Base-by-base conservation (phyloP, 2,888 invertebrate species). In the Xanthorhoe spadicearia region DNA sequence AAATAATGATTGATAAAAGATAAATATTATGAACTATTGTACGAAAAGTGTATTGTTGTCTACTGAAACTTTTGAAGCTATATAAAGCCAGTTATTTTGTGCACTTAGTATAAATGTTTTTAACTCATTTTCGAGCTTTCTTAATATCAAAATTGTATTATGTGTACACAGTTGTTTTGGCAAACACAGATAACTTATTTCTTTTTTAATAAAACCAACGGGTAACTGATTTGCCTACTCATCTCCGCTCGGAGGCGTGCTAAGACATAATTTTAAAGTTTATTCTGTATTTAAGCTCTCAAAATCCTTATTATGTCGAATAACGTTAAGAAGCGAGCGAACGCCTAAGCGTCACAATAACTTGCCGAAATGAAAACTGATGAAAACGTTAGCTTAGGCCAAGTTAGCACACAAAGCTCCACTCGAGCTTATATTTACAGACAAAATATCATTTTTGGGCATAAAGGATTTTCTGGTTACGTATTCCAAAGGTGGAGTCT, bases 371-470 rank as follows among this genome's bases (percentile, higher is more conserved):
- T 63, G 61, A 68, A 65, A 67, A 56, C 64, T 69, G 72, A 72
- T 52, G 67, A 64, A 74, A 68, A 60, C 66, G 35, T 67, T 57
- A 69, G 54, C 65, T 71, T 66, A 69, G 61, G 46, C 62, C 58
- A 66, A 70, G 69, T 71, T 66, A 69, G 68, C 63, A 63, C 64
- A 57, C 68, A 71, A 71, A 69, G 74, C 74, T 66, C 67, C 69
- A 72, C 63, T 68, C 70, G 68, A 69, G 69, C 71, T 74, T 72
- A 66, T 76, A 74, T 76, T 77, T 76, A 76, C 77, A 72, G 73
- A 72, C 75, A 75, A 78, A 79, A 79, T 78, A 78, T 76, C 77
- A 77, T 76, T 78, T 77, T 76, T 73, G 63, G 67, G 73, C 66
- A 74, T 76, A 76, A 77, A 77, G 72, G 74, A 71, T 68, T 66